These are phyloP conservation scores for Dusona sp. DNA, from an alignment of 2,888 invertebrate species.

Conservation along the genomic window DNA sequence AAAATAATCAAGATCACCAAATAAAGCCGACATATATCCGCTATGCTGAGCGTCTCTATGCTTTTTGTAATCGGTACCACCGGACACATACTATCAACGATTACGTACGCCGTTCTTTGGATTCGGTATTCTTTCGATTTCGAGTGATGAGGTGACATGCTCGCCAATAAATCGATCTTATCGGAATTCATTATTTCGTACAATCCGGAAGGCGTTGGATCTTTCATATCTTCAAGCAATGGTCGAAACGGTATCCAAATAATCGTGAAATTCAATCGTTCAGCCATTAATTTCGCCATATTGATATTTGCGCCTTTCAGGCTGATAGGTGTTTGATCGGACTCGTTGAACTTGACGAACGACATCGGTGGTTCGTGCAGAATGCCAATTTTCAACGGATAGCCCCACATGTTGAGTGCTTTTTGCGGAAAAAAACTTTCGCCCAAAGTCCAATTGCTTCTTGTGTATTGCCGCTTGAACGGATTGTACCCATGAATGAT, in stretches of 20 bases:
- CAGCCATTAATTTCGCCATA: not conserved
- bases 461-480: conserved; percentile 58
- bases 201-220: not conserved
- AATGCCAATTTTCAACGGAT: conserved; percentile 58
- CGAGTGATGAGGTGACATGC: conserved; percentile 22
- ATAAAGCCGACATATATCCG: not conserved
- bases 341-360: not conserved
- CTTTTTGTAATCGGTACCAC: conserved; percentile 1
- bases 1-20: not conserved
- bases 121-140: conserved; percentile 11
- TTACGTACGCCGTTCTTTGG: not conserved
- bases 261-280: conserved; percentile 15
- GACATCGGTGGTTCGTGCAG: conserved; percentile 31
- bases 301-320: not conserved
- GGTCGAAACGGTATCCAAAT: not conserved
- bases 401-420: conserved; percentile 67
- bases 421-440: conserved; percentile 69
- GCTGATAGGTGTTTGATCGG: not conserved
- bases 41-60: not conserved
- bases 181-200: conserved; percentile 24
- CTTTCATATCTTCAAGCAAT: not conserved
- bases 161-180: conserved; percentile 44
- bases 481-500: conserved; percentile 70
- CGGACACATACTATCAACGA: conserved; percentile 7
- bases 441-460: conserved; percentile 29